These are phyloP conservation scores for Cantharis rufa DNA, from an alignment of 2,888 invertebrate genomes.

Conservation along the genomic window DNA sequence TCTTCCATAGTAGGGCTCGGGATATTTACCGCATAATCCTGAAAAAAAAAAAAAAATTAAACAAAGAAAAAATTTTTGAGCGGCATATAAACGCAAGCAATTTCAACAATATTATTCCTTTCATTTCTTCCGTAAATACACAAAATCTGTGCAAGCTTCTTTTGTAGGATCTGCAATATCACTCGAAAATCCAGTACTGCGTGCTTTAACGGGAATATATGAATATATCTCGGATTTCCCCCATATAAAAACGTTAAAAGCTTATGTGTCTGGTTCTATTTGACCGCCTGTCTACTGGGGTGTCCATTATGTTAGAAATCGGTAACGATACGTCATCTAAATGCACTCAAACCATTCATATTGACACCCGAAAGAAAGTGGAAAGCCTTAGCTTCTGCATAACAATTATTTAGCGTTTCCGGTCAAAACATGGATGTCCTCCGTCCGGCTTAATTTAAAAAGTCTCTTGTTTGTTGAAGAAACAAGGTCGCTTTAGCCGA, in stretches of 20 bases:
- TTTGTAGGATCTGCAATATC: constrained; percentile 36
- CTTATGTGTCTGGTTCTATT: constrained; percentile 45
- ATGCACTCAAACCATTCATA: constrained; percentile 20
- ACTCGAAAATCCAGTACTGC: constrained; percentile 30
- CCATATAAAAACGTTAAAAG: constrained; percentile 45
- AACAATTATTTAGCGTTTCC: not conserved
- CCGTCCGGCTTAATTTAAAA: not conserved
- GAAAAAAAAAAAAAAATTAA: constrained; percentile 37
- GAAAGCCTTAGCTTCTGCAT: not conserved
- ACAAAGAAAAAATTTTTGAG: not conserved
- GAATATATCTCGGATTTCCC: constrained; percentile 36
- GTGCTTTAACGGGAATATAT: constrained; percentile 27
- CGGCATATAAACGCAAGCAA: constrained; percentile 6
- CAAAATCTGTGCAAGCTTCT: constrained; percentile 29
- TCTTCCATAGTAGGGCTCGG: constrained; percentile 77
- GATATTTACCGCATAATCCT: constrained; percentile 46
- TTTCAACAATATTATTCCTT: constrained; percentile 23
- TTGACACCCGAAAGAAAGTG: constrained; percentile 7
- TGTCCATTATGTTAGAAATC: constrained; percentile 43
- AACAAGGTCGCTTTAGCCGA: not conserved
- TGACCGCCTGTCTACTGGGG: constrained; percentile 45
- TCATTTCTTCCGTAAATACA: constrained; percentile 31
- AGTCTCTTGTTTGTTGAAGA: not conserved
- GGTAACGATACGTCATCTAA: constrained; percentile 33
- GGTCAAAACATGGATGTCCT: not conserved